Base-by-base conservation (phyloP, 2,888 invertebrate genomes). In the Drosophila pseudotakahashii region DNA sequence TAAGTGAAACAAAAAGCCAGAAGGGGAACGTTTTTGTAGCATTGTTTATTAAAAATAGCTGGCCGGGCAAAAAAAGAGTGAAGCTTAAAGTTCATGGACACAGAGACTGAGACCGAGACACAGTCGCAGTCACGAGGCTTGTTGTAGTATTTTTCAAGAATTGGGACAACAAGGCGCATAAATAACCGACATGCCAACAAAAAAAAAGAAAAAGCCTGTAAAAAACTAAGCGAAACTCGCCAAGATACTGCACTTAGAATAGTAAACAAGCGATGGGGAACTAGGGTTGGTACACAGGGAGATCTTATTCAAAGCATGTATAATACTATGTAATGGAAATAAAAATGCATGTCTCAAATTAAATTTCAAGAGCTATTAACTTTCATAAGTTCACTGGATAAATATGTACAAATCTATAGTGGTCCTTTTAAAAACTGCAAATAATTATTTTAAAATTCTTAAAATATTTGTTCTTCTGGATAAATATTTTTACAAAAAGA, bases 111-210 rank as follows among this genome's bases (percentile, higher is more conserved):
- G 44, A 50, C 14, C 2, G 30, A 30, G 30, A 47, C 26, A 52
- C 16, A 41, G 39, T 37, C 51, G 39, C 41, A 74, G 39, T 54
- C 53, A 47, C 64, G 68, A 59, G 67, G 68, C 72, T 58, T 50
- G 81, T 81, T 72, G 79, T 57, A 59, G 64, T 69, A 74, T 75
- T 76, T 79, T 76, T 76, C 53, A 76, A 80, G 84, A 84, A 84
- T 84, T 84, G 88, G 84, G 86, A 84, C 84, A 83, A 72, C 87
- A 74, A 86, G 84, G 83, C 83, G 86, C 86, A 84, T 84, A 84
- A 84, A 88, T 88, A 84, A 86, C 88, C 83, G 78, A 73, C 75
- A 85, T 85, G 86, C 88, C 78, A 81, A 48, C 70, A 68, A 59
- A 52, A 45, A 45, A 59, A 50, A 41, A 41, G 62, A 41, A 62